phyloP scores from a whole-genome alignment of 2,888 invertebrate species.

The Cremastobaeus sp. region DNA sequence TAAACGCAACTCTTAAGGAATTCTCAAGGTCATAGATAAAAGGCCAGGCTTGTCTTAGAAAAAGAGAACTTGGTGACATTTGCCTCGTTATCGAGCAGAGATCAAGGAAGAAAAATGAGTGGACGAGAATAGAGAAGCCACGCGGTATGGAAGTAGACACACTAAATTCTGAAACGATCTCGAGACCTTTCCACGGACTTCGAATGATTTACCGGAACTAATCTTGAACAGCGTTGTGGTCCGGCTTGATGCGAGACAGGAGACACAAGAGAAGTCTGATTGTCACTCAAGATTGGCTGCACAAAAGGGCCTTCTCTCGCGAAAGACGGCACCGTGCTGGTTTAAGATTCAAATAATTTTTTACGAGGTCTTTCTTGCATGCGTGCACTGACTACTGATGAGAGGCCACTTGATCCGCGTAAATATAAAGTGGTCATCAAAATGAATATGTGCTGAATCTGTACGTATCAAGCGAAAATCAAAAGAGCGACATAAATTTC shows the following conservation, averaged over 20 bases:
- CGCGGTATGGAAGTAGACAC: slow-evolving; percentile 67
- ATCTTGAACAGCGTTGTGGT: slow-evolving; percentile 73
- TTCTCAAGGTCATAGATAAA: no score
- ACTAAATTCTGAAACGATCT: slow-evolving; percentile 71
- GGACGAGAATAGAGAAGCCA: slow-evolving; percentile 62
- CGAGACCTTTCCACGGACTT: slow-evolving; percentile 70
- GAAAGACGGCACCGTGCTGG: slow-evolving; percentile 66
- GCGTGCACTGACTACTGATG: slow-evolving; percentile 70
- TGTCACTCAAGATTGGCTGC: slow-evolving; percentile 75
- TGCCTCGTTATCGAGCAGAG: slow-evolving; percentile 70
- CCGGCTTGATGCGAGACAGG: slow-evolving; percentile 63
- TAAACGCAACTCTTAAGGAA: no score
- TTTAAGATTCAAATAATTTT: slow-evolving; percentile 74
- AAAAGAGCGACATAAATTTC: slow-evolving; percentile 58
- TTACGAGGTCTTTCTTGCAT: slow-evolving; percentile 66
- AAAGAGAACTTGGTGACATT: slow-evolving; percentile 52
- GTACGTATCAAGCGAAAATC: slow-evolving; percentile 59
- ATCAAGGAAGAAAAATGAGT: slow-evolving; percentile 65
- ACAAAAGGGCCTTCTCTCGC: slow-evolving; percentile 68
- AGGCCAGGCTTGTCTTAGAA: no score
- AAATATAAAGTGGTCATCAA: slow-evolving; percentile 58
- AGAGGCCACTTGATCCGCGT: slow-evolving; percentile 52
- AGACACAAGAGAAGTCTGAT: slow-evolving; percentile 75
- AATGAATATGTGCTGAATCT: slow-evolving; percentile 56
- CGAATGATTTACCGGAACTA: slow-evolving; percentile 76